Percentiles rank a stretch among this genome's conserved stretches.
Conservation (phyloP, 2,113 vertebrate genomes). For the Otis tarda region DNA sequence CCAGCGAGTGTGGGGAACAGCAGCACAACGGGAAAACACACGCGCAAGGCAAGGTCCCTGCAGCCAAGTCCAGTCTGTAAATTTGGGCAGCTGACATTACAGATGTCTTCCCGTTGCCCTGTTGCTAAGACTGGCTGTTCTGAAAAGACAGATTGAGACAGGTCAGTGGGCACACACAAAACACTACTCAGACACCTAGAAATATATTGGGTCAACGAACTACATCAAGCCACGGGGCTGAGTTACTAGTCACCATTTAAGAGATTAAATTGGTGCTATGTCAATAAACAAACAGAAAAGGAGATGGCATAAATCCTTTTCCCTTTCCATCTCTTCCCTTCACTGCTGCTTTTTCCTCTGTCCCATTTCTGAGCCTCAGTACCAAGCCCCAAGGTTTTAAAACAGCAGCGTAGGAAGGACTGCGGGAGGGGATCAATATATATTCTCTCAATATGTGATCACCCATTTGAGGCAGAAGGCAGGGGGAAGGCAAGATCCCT, state of each 20-base stretch:
- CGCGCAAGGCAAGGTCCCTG: neutral
- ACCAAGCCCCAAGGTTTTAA: neutral
- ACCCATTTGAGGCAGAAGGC: neutral
- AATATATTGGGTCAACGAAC: neutral
- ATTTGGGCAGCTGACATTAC: slow-evolving; percentile 44
- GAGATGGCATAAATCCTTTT: neutral
- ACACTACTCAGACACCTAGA: slow-evolving; percentile 8
- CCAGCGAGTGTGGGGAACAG: rapidly evolving
- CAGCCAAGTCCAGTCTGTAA: slow-evolving; percentile 33
- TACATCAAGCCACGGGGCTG: neutral
- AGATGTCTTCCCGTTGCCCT: neutral
- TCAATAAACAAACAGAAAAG: slow-evolving; percentile 44
- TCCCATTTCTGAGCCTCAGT: neutral
- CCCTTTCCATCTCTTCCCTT: neutral
- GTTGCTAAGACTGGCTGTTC: slow-evolving; percentile 13
- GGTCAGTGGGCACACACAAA: slow-evolving; percentile 43
- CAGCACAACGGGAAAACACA: neutral
- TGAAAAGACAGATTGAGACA: slow-evolving; percentile 29
- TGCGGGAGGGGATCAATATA: neutral
- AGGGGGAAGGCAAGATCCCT: neutral
- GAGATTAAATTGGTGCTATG: neutral
- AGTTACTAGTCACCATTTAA: neutral
- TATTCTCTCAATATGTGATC: neutral
- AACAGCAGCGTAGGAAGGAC: neutral
- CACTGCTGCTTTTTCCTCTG: neutral